A percentile compares a stretch with the other conserved stretches of the same genome.
Evolutionary conservation across 2,797 vertebrate species (phyloP).

Genomic region (Nannoperca obscura): DNA sequence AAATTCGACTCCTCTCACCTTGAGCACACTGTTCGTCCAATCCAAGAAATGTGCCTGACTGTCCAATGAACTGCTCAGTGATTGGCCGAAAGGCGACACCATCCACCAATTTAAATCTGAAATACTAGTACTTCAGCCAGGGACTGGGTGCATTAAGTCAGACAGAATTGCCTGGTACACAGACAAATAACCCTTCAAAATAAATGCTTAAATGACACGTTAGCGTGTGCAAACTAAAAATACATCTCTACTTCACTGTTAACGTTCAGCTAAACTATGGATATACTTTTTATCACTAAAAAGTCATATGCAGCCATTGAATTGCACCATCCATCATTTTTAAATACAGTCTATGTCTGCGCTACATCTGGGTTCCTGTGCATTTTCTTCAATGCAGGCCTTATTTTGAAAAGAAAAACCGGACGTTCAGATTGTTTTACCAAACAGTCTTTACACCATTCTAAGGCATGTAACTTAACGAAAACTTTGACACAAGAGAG

Average conservation of each 20-base stretch:
- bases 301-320: fast-evolving
- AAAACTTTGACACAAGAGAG: conserved; percentile 51
- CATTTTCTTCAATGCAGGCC: neutral
- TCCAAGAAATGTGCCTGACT: neutral
- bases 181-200: conserved; percentile 30
- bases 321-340: fast-evolving
- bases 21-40: conserved; percentile 39
- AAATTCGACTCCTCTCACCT: conserved; percentile 73
- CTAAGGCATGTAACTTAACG: conserved; percentile 18
- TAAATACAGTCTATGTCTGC: neutral
- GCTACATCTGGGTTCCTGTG: neutral
- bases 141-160: neutral
- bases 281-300: neutral
- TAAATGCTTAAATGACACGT: conserved; percentile 20
- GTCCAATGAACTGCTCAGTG: conserved; percentile 27
- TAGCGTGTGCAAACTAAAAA: too few species aligned
- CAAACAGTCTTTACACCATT: neutral
- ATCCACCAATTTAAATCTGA: conserved; percentile 65
- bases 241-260: neutral
- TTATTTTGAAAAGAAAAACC: conserved; percentile 57
- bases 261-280: neutral
- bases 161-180: fast-evolving
- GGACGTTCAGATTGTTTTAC: neutral
- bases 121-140: conserved; percentile 37
- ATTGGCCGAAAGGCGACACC: conserved; percentile 62